Evolutionary conservation across 2,113 vertebrate genomes (phyloP).

Genomic region (Girardinichthys multiradiatus): DNA sequence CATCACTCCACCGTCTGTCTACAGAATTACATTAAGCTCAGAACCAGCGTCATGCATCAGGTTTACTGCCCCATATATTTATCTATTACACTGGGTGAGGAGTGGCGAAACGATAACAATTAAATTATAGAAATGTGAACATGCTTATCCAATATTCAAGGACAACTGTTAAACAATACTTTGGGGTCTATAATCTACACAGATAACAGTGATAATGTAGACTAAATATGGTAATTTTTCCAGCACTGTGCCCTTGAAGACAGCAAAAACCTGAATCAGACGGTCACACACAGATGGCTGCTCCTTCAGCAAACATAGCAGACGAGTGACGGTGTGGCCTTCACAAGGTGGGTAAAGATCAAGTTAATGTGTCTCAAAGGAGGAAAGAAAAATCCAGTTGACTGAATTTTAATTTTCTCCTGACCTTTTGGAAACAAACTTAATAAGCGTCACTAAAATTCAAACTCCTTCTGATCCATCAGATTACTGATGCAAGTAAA

Average conservation of each 20-base stretch:
- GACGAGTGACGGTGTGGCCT: slow-evolving; percentile 31
- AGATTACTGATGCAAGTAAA: not conserved
- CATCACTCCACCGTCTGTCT: slow-evolving; percentile 70
- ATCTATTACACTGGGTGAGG: slow-evolving; percentile 49
- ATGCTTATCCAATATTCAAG: slow-evolving; percentile 31
- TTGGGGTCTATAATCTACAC: slow-evolving; percentile 12
- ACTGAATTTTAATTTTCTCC: slow-evolving; percentile 21
- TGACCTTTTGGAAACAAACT: slow-evolving; percentile 45
- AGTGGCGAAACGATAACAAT: slow-evolving; percentile 51
- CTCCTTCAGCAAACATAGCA: slow-evolving; percentile 58
- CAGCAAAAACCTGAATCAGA: not conserved
- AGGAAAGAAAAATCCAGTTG: slow-evolving; percentile 13
- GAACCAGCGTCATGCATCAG: slow-evolving; percentile 60
- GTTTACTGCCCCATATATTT: slow-evolving; percentile 61
- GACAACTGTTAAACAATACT: slow-evolving; percentile 21
- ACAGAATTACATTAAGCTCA: slow-evolving; percentile 69
- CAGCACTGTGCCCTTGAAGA: not conserved
- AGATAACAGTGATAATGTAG: not conserved
- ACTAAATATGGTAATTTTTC: slow-evolving; percentile 5
- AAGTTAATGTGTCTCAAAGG: slow-evolving; percentile 50
- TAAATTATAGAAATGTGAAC: slow-evolving; percentile 46
- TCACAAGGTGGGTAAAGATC: slow-evolving; percentile 51
- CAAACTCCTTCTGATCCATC: not conserved
- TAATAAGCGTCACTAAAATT: not conserved
- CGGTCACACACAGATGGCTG: slow-evolving; percentile 16